phyloP scores from a whole-genome alignment of 2,113 vertebrate species.

The Scalopus aquaticus region DNA sequence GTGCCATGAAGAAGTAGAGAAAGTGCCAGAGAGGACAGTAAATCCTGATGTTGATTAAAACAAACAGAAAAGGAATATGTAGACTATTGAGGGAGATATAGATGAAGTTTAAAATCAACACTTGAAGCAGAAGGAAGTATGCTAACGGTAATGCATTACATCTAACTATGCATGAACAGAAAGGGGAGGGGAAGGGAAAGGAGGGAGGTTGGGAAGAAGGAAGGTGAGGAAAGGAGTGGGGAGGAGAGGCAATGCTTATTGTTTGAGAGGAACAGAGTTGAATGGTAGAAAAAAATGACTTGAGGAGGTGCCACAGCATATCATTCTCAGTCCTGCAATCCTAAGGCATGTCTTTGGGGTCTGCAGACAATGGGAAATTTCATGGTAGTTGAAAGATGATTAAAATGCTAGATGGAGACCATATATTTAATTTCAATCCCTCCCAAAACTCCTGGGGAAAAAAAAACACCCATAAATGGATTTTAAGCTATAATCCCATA shows the following conservation, averaged over 20 bases:
- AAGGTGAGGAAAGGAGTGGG: no score
- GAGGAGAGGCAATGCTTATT: neutral
- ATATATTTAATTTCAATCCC: constrained; percentile 32
- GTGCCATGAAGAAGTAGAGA: neutral
- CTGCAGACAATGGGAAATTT: constrained; percentile 19
- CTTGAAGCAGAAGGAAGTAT: neutral
- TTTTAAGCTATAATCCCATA: constrained; percentile 16
- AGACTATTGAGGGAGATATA: neutral
- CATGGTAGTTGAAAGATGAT: constrained; percentile 12
- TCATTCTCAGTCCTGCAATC: constrained; percentile 6
- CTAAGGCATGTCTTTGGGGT: neutral
- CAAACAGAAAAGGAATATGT: neutral
- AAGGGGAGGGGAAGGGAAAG: neutral
- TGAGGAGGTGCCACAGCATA: neutral
- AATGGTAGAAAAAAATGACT: constrained; percentile 18
- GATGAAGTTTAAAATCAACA: constrained; percentile 22
- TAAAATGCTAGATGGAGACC: constrained; percentile 10
- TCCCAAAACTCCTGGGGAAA: neutral
- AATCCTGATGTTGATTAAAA: constrained; percentile 1
- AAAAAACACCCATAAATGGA: neutral
- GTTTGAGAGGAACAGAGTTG: constrained; percentile 13
- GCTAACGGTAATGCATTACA: neutral
- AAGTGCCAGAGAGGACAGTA: constrained; percentile 29
- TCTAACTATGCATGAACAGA: neutral
- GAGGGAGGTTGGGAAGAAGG: no score